Evolutionary conservation across 2,888 invertebrate genomes (phyloP).

Genomic region (Hirtodrosophila histrioides): DNA sequence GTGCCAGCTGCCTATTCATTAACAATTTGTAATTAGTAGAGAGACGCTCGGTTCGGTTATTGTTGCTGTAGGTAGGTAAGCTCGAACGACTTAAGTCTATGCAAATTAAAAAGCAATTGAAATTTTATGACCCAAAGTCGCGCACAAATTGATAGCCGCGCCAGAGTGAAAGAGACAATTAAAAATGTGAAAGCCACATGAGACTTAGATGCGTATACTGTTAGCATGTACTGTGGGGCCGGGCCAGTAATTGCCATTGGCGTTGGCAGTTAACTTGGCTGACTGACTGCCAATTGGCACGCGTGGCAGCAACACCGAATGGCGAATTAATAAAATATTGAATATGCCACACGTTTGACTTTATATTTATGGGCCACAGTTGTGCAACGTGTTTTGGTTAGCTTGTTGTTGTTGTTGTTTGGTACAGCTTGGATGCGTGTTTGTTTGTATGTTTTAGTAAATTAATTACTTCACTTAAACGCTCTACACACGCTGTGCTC

Average conservation of each 20-base stretch:
- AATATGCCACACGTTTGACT: conserved; percentile 65
- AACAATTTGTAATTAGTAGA: conserved; percentile 70
- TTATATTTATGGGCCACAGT: conserved; percentile 56
- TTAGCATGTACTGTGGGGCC: conserved; percentile 24
- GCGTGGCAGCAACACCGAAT: conserved; percentile 36
- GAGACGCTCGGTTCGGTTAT: conserved; percentile 35
- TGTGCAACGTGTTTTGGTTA: conserved; percentile 32
- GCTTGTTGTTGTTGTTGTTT: conserved; percentile 1
- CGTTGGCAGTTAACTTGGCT: conserved; percentile 41
- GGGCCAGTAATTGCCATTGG: conserved; percentile 44
- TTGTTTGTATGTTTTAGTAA: conserved; percentile 49
- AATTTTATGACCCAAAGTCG: conserved; percentile 70
- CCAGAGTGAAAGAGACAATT: conserved; percentile 50
- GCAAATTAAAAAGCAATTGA: conserved; percentile 78
- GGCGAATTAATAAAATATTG: conserved; percentile 70
- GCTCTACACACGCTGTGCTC: conserved; percentile 48
- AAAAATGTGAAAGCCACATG: conserved; percentile 69
- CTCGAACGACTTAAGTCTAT: conserved; percentile 58
- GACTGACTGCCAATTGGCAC: conserved; percentile 62
- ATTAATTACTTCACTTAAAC: conserved; percentile 74
- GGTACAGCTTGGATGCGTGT: conserved; percentile 6
- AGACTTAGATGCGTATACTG: conserved; percentile 52
- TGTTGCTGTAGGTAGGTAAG: conserved; percentile 45
- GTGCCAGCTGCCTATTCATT: conserved; percentile 67
- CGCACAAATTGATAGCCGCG: conserved; percentile 65